These are phyloP conservation scores for Hafferia zeledoni DNA, from an alignment of 2,797 vertebrate species.

Conservation along the genomic window DNA sequence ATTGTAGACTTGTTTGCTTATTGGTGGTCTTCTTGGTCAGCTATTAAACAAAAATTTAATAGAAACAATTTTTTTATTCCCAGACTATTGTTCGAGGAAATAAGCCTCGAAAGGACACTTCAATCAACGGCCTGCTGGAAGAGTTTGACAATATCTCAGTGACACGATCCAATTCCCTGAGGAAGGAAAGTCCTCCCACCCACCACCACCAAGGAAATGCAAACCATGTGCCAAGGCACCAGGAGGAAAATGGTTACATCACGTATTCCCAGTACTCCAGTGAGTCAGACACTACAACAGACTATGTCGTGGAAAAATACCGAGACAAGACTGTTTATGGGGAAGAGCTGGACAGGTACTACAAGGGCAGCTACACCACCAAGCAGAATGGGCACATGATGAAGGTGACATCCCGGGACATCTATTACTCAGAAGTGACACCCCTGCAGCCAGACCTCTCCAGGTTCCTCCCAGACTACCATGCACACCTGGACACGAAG, in stretches of 20 bases:
- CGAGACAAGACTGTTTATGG: constrained; percentile 79
- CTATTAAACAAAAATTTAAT: constrained; percentile 27
- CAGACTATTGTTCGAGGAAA: constrained; percentile 97
- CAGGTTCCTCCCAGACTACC: constrained; percentile 89
- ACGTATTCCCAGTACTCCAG: constrained; percentile 93
- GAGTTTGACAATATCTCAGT: constrained; percentile 98
- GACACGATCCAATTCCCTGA: constrained; percentile 94
- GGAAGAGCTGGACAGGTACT: constrained; percentile 86
- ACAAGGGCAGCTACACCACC: constrained; percentile 75
- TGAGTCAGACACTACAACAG: constrained; percentile 87
- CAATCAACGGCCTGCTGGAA: constrained; percentile 95
- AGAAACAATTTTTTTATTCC: constrained; percentile 63
- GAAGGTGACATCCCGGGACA: constrained; percentile 82
- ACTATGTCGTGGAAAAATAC: constrained; percentile 81
- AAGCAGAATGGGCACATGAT: constrained; percentile 91
- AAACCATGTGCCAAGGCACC: constrained; percentile 73
- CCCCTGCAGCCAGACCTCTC: constrained; percentile 86
- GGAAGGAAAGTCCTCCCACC: constrained; percentile 93
- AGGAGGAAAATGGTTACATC: constrained; percentile 92
- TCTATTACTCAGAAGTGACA: constrained; percentile 89
- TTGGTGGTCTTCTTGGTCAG: neutral
- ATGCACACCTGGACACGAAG: constrained; percentile 88
- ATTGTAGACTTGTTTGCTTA: neutral
- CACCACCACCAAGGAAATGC: constrained; percentile 83
- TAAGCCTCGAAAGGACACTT: constrained; percentile 90